Conservation (phyloP, 1,140 invertebrate genomes). For the Lerema accius region DNA sequence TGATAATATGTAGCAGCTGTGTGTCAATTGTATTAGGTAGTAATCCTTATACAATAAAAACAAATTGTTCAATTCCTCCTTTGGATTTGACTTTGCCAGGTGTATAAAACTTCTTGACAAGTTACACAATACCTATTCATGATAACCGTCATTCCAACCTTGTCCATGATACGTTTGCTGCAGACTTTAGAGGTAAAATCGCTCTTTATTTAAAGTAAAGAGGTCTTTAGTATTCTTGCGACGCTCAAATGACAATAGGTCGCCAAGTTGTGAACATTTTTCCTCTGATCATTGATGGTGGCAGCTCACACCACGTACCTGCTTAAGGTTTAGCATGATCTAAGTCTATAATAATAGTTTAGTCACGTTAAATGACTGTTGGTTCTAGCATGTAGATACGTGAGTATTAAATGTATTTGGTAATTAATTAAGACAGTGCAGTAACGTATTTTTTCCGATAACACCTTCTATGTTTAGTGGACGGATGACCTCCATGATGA, state of each 20-base stretch:
- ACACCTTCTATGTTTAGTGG: background rate
- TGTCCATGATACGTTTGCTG: background rate
- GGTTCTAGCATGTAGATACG: background rate
- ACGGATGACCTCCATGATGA: background rate
- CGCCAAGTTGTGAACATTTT: conserved; percentile 14
- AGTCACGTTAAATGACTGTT: background rate
- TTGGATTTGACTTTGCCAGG: too few relatives aligned
- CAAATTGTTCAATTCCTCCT: too few relatives aligned
- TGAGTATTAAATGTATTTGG: background rate
- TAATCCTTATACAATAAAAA: too few relatives aligned
- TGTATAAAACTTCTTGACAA: background rate
- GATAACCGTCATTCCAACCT: conserved; percentile 4
- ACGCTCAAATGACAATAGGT: conserved; percentile 9
- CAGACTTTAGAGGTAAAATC: conserved; percentile 17
- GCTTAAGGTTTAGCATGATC: background rate
- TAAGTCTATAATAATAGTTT: background rate
- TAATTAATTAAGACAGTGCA: background rate
- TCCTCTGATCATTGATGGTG: conserved; percentile 8
- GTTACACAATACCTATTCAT: background rate
- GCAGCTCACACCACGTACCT: conserved; percentile 5
- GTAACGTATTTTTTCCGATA: background rate
- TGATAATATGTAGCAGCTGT: too few relatives aligned
- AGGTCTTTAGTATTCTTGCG: conserved; percentile 15
- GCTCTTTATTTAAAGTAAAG: conserved; percentile 8
- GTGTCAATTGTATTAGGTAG: too few relatives aligned